Evolutionary conservation across 2,797 vertebrate species (phyloP).

Genomic region (Columba guinea): DNA sequence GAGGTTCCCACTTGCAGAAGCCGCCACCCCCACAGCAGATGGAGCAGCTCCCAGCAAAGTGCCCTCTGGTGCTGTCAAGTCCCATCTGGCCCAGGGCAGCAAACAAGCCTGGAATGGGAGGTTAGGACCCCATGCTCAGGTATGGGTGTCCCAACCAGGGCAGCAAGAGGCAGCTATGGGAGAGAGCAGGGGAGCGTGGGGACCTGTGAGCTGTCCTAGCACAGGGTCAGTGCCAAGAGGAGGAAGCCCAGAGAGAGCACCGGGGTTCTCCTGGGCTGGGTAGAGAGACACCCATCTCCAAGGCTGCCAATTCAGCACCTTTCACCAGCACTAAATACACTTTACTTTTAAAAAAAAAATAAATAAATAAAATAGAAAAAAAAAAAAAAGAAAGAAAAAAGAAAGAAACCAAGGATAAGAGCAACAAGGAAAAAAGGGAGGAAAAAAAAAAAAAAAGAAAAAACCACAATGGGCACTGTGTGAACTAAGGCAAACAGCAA

Average conservation of each 20-base stretch:
- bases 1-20: background rate
- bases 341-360: background rate
- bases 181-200: background rate
- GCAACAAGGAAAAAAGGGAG: fast-evolving
- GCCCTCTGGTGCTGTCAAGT: background rate
- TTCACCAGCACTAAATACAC: constrained; percentile 54
- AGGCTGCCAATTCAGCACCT: constrained; percentile 3
- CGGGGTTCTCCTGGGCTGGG: background rate
- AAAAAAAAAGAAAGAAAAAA: background rate
- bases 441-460: background rate
- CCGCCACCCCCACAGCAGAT: background rate
- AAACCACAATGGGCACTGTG: background rate
- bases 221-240: background rate
- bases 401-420: background rate
- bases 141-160: background rate
- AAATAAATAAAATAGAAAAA: too few relatives aligned
- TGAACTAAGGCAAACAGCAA: background rate
- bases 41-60: background rate
- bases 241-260: background rate
- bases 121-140: background rate
- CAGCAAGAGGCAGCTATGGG: background rate
- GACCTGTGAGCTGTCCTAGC: background rate
- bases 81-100: background rate
- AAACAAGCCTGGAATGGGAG: background rate
- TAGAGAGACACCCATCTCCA: background rate